Base-by-base conservation (phyloP, 2,797 vertebrate species). In the Onychomys leucogaster region DNA sequence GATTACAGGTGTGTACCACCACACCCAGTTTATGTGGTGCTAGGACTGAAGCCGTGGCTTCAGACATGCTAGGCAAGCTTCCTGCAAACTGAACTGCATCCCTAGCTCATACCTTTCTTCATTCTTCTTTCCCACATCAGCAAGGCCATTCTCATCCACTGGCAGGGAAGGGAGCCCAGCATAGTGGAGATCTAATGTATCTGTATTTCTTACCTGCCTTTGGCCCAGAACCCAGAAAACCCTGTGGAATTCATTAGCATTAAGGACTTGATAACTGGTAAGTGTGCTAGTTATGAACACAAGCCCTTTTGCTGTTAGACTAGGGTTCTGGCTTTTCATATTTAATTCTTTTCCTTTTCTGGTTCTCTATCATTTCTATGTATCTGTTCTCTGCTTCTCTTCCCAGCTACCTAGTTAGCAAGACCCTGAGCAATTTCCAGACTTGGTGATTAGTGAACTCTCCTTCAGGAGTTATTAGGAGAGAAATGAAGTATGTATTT, bases 371-470 rank as follows among this genome's bases (percentile, higher is more conserved):
- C 14, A 34, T 63, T 91, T 91, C 71, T 93, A 73, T 82, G 46
- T 67, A 41, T 94, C 29, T 90, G 49, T 94, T 95, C 3, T 34
- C 41, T 69, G 69, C 2, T 59, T 76, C 29, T 82, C 73, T 91
- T 88, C n/a, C 52, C 6, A 46, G 89, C 57, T 52, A 49, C 63
- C 37, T 57, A 65, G 46, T 81, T 29, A 78, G 34, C 34, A 65
- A 90, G 41, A 82, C 46, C 43, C 4, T 57, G 73, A 63, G 21
- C 65, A 34, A 85, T 25, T 88, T 23, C 9, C n/a, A 78, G 67
- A 14, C 46, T 75, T 80, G 87, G 81, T 69, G 90, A 57, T 67
- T 57, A 85, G 81, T 82, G 88, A 95, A 78, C n/a, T 37, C 59
- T 52, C 55, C 59, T 87, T 41, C 67, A 71, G 52, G 75, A 52